Conservation (phyloP, 2,113 vertebrate species). For the Ceyx melanurus region DNA sequence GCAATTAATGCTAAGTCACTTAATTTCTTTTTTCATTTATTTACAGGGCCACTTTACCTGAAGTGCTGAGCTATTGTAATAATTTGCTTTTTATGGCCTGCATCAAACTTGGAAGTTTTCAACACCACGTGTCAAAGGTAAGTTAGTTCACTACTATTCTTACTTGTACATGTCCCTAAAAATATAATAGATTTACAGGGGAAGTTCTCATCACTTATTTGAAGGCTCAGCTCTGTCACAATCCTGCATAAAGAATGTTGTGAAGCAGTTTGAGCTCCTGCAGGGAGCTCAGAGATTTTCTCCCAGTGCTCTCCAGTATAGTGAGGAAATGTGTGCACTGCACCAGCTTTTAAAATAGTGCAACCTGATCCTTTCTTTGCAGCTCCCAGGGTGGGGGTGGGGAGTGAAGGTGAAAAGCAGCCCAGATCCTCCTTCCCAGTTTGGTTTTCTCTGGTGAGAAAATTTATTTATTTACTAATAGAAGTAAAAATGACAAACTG, state of each 20-base stretch:
- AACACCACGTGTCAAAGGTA: constrained; percentile 13
- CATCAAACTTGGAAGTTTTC: neutral
- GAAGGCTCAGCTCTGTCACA: neutral
- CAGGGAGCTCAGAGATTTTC: constrained; percentile 6
- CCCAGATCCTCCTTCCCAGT: constrained; percentile 28
- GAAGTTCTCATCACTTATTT: neutral
- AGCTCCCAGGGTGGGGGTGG: constrained; percentile 5
- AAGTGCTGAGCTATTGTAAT: neutral
- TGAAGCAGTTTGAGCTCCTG: neutral
- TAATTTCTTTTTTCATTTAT: constrained; percentile 10
- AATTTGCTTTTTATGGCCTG: neutral
- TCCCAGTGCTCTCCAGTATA: neutral
- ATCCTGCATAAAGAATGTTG: neutral
- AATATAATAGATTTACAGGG: neutral
- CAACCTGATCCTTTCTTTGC: constrained; percentile 49
- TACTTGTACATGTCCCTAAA: neutral
- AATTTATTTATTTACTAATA: neutral
- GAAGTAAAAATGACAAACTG: neutral
- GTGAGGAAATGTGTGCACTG: neutral
- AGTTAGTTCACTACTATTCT: neutral
- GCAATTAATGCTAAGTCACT: neutral
- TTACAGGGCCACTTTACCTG: constrained; percentile 27
- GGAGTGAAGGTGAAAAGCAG: neutral
- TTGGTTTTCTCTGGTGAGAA: neutral
- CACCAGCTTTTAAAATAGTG: constrained; percentile 55